Evolutionary conservation across 2,888 invertebrate genomes (phyloP), one percentile per base, ranked within the genome.

Genomic region (Ferdinandea cuprea): DNA sequence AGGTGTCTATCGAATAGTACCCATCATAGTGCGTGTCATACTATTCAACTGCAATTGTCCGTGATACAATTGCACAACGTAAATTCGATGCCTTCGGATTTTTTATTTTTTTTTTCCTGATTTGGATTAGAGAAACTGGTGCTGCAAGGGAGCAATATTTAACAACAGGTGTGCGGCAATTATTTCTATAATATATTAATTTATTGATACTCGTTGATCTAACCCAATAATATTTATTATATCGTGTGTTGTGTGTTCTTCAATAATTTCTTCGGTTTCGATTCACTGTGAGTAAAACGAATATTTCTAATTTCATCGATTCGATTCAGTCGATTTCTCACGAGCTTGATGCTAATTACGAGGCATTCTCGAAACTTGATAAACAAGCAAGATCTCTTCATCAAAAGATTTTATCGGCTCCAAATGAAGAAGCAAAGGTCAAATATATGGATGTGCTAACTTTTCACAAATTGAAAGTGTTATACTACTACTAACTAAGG

Each of bases 151-250:
- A 58, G 42, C 40, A 58, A 58, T 15, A 28, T 42, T 9, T 15
- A n/a, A 13, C 58, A 28, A 13, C 58, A 58, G 58, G 58, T 58
- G 25, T 58, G 40, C 42, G 58, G 21, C 42, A 32, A 32, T 15
- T 54, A 6, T 54, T 32, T 32, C 0, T 0, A 35, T 9, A 13
- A 32, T 7, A 35, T n/a, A 9, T 50, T 11, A 50, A 28, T 8
- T 11, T 52, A 30, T 15, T 13, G 42, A 42, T 15, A 5, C 19
- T 46, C 46, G 21, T 46, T 21, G 9, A 21, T 46, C 9, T 46
- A 46, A 46, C 5, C n/a, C 9, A 19, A 13, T 46, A 19, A 28
- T 50, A 2, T 15, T 2, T 28, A 28, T 28, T 50, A 19, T 28
- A 50, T 5, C 11, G 32, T 35, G 35, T 35, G n/a, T n/a, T 30